These are phyloP conservation scores for Anneissia japonica DNA, from an alignment of 35 echinoderm and acorn worm species.

Conservation along the genomic window DNA sequence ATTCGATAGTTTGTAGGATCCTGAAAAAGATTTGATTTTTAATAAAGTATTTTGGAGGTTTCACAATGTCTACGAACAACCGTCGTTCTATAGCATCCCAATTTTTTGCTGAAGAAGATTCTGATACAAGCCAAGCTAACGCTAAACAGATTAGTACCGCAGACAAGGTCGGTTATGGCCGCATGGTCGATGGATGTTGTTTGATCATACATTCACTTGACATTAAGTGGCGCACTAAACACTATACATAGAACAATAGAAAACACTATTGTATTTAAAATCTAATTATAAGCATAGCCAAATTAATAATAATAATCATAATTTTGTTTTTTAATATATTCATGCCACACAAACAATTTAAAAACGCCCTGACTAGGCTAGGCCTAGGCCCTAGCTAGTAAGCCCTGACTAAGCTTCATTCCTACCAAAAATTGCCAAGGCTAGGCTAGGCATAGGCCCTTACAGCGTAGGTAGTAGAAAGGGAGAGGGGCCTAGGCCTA, in stretches of 20 bases:
- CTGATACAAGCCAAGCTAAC: slow-evolving; percentile 16
- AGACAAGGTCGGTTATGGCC: background rate
- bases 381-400: no score
- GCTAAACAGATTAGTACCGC: slow-evolving; percentile 23
- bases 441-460: no score
- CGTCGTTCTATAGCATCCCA: slow-evolving; percentile 68
- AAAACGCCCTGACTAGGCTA: no score
- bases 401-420: no score
- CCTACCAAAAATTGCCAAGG: no score
- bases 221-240: background rate
- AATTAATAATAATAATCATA: background rate
- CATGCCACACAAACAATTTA: no score
- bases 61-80: slow-evolving; percentile 21
- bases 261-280: background rate
- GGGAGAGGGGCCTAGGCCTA: no score
- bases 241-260: background rate
- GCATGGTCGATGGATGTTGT: background rate
- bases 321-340: no score
- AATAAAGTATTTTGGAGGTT: background rate
- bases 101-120: slow-evolving; percentile 69
- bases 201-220: background rate
- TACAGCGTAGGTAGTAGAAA: no score
- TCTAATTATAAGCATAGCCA: background rate
- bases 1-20: background rate
- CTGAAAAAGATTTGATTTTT: background rate